Base-by-base conservation (phyloP, 2,888 invertebrate genomes). In the Cotesia congregata region DNA sequence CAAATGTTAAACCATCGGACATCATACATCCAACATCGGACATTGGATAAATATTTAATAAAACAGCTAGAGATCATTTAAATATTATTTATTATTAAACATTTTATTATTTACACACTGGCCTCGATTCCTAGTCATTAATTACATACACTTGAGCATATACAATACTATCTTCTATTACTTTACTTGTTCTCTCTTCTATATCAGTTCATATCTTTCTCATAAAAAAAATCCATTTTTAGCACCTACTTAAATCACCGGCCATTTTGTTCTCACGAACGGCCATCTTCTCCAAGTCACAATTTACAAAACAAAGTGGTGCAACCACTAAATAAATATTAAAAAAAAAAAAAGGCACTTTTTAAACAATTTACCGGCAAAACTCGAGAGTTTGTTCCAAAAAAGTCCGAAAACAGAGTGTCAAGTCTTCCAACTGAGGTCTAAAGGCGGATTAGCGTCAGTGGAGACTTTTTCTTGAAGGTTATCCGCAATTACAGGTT, bases 341-440 rank as follows among this genome's bases (percentile, higher is more conserved):
- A 3, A 30, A 30, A 50, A 50, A 50, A 12, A 3, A 30, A 30
- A 50, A 50, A 50, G 50, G 7, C 50, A 50, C 50, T 50, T 50
- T 50, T 2, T 50, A 9, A 9, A 50, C 12, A 9, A 9, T 50
- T 50, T 12, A 15, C 5, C 30, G 7, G 60, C n/a, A 30, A 65
- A 72, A 50, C 50, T 73, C 59, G 6, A 30, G 3, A 38, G 6
- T n/a, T 67, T 39, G 39, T 74, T 0, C 40, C 17, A 60, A 41
- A 41, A 39, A 67, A 67, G 6, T 15, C 15, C 15, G 5, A 62
- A 12, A 38, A 64, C 1, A 9, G 15, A 20, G 17, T 76, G 86
- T 88, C 88, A 88, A 85, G 88, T 88, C 80, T 87, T 88, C 78
- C 86, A 84, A 67, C 87, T 88, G 6, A 88, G 86, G 76, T 88